These are phyloP conservation scores for Laupala kohalensis DNA, from an alignment of 1,140 invertebrate genomes.

Conservation along the genomic window DNA sequence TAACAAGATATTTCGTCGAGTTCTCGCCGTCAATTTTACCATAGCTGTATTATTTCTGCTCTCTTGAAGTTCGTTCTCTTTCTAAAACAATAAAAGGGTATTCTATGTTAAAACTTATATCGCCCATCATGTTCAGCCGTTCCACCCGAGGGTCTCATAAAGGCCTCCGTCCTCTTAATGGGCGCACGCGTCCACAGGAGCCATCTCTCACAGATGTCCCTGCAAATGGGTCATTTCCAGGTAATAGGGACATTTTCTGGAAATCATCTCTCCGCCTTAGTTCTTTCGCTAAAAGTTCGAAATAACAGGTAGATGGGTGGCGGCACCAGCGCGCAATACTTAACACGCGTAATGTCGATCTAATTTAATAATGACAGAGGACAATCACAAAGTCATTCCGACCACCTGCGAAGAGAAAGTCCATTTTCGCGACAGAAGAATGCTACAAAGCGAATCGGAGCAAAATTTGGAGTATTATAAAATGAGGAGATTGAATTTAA, in stretches of 20 bases:
- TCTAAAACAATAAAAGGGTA: no score
- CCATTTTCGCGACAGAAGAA: neutral
- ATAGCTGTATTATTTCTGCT: no score
- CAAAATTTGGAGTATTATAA: neutral
- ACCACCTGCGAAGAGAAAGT: no score
- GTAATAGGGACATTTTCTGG: neutral
- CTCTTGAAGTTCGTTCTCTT: no score
- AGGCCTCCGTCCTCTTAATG: neutral
- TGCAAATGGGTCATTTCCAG: neutral
- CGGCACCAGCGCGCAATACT: no score
- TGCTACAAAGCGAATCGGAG: neutral
- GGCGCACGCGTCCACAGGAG: neutral
- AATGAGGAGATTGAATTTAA: neutral
- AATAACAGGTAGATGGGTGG: neutral
- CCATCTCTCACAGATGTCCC: neutral
- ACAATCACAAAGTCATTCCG: neutral
- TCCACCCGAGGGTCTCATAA: no score
- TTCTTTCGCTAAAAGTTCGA: neutral
- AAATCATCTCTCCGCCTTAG: neutral
- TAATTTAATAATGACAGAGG: neutral
- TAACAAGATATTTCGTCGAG: no score
- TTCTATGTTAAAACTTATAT: no score
- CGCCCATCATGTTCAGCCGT: no score
- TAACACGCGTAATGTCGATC: neutral
- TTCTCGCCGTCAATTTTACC: no score